These are phyloP conservation scores for Acarapis woodi DNA, from an alignment of 1,140 invertebrate species.

Conservation along the genomic window DNA sequence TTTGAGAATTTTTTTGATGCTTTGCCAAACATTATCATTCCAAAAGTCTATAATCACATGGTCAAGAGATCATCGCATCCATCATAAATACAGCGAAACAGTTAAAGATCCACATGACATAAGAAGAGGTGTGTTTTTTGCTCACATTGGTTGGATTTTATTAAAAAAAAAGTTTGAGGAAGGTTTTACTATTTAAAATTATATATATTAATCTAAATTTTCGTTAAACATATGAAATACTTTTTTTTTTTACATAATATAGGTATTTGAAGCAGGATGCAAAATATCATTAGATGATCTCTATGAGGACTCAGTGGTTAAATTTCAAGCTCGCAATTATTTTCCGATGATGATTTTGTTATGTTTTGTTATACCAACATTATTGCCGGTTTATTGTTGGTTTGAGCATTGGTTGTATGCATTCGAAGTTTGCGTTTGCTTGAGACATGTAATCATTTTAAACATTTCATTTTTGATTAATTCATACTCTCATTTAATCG, in stretches of 20 bases:
- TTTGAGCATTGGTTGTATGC: constrained; percentile 19
- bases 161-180: constrained; percentile 55
- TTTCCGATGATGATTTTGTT: constrained; percentile 17
- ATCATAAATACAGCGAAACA: constrained; percentile 87
- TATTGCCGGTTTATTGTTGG: constrained; percentile 21
- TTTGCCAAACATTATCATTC: constrained; percentile 20
- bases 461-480: constrained; percentile 21
- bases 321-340: constrained; percentile 44
- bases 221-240: no score
- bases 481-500: constrained; percentile 21
- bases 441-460: constrained; percentile 20
- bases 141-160: constrained; percentile 77
- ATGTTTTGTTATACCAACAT: constrained; percentile 22
- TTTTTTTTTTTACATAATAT: no score
- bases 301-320: constrained; percentile 48
- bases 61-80: constrained; percentile 72
- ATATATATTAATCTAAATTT: no score
- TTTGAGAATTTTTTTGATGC: constrained; percentile 17
- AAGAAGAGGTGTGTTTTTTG: constrained; percentile 74
- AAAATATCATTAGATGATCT: constrained; percentile 58
- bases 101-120: constrained; percentile 87
- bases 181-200: constrained; percentile 42
- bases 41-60: constrained; percentile 24
- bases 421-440: constrained; percentile 19
- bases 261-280: no score